Percentiles rank a stretch among this genome's conserved stretches.
These are phyloP conservation scores for Helicorthomorpha holstii DNA, from an alignment of 1,140 invertebrate genomes.

Conservation along the genomic window DNA sequence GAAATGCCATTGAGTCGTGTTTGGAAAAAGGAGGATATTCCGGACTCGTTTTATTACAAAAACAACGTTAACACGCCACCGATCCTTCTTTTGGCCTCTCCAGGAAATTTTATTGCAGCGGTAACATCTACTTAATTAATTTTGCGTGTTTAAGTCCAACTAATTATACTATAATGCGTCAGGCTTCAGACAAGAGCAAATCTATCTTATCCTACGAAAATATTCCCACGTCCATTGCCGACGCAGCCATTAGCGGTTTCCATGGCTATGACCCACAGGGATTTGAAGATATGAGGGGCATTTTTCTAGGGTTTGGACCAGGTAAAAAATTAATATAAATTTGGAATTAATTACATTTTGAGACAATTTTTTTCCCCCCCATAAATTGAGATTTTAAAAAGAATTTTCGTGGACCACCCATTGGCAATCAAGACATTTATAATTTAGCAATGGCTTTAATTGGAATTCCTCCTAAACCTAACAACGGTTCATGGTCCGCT, in stretches of 20 bases:
- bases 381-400: background rate
- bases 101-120: background rate
- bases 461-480: background rate
- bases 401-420: background rate
- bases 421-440: background rate
- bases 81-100: background rate
- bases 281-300: background rate
- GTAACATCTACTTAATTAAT: background rate
- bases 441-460: background rate
- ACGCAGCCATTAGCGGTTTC: background rate
- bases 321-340: too few relatives aligned
- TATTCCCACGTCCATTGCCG: background rate
- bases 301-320: background rate
- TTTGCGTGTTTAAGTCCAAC: too few relatives aligned
- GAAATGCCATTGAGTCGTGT: conserved; percentile 18
- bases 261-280: background rate
- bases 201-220: background rate
- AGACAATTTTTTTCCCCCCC: too few relatives aligned
- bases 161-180: too few relatives aligned
- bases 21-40: conserved; percentile 22
- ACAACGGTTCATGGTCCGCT: conserved; percentile 2
- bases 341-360: too few relatives aligned
- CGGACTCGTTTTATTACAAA: conserved; percentile 22
- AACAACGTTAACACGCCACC: conserved; percentile 10
- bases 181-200: too few relatives aligned